These are phyloP conservation scores for Phymastichus coffea DNA, from an alignment of 1,140 invertebrate species.

Conservation along the genomic window DNA sequence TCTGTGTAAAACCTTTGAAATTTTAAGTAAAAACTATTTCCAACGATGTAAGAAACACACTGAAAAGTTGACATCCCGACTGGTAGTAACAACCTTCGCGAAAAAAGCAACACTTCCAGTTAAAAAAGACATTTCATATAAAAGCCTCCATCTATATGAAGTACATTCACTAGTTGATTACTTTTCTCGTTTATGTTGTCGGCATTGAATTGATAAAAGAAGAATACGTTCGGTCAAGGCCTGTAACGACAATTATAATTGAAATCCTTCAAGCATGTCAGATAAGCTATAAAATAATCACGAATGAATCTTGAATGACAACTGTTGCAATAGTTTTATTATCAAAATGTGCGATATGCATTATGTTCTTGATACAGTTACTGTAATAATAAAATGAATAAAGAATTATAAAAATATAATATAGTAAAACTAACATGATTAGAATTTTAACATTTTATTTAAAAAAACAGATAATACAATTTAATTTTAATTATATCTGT, in stretches of 20 bases:
- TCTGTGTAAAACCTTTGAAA: not conserved
- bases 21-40: constrained; percentile 14
- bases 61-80: constrained; percentile 62
- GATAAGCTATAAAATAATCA: too few species aligned
- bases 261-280: too few species aligned
- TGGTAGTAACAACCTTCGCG: constrained; percentile 65
- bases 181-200: constrained; percentile 43
- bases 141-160: constrained; percentile 63
- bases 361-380: too few species aligned
- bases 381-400: too few species aligned
- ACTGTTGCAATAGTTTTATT: too few species aligned
- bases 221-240: constrained; percentile 56
- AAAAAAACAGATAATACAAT: not conserved
- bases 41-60: not conserved
- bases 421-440: not conserved
- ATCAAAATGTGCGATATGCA: too few species aligned
- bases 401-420: too few species aligned
- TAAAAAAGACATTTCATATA: constrained; percentile 44
- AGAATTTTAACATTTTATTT: not conserved
- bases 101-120: constrained; percentile 69
- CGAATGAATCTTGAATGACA: too few species aligned
- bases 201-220: constrained; percentile 39
- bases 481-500: not conserved
- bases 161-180: constrained; percentile 61
- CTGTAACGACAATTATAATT: constrained; percentile 32